Base-by-base conservation (phyloP, 2,888 invertebrate species). In the Hipparchia semele region DNA sequence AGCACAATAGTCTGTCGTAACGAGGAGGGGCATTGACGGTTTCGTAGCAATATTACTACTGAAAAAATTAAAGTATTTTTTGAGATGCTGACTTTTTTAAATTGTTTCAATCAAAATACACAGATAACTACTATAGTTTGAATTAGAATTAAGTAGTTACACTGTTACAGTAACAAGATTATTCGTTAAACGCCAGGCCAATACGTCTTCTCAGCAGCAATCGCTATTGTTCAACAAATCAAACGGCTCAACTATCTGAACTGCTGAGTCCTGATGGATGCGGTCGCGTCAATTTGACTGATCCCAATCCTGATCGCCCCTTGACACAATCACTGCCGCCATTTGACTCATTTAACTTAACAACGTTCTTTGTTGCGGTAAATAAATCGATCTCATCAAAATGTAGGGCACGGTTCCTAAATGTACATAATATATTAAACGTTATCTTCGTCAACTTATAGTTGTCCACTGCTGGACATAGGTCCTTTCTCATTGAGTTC, bases 221-320 rank as follows among this genome's bases (percentile, higher is more conserved):
- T 46, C 8, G 9, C n/a, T 49, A 49, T 62, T 46, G 61, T 45
- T 46, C 62, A 49, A 46, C 62, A 46, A 60, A 60, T 65, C 65
- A 33, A 65, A 23, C 39, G 65, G 10, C 53, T 39, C 65, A 53
- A 12, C 53, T 65, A 23, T 65, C 33, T 65, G 65, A 33, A 66
- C 68, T 23, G 0, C 10, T 60, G 5, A 60, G 6, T 12, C 33
- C 33, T 60, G 79, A 83, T 76, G 77, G 80, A 84, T 81, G 74
- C 71, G 71, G 74, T 74, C 70, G 73, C 76, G 73, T 78, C 80
- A 71, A 79, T 23, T 79, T 82, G 80, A 84, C 82, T 78, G 80
- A 81, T 80, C 76, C 76, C 78, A 73, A 33, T n/a, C 68, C 59
- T 9, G 7, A 58, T 58, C 23, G 58, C 58, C 23, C 59, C 68